Conservation (phyloP, 2,797 vertebrate species). For the Spinibarbus caldwelli region DNA sequence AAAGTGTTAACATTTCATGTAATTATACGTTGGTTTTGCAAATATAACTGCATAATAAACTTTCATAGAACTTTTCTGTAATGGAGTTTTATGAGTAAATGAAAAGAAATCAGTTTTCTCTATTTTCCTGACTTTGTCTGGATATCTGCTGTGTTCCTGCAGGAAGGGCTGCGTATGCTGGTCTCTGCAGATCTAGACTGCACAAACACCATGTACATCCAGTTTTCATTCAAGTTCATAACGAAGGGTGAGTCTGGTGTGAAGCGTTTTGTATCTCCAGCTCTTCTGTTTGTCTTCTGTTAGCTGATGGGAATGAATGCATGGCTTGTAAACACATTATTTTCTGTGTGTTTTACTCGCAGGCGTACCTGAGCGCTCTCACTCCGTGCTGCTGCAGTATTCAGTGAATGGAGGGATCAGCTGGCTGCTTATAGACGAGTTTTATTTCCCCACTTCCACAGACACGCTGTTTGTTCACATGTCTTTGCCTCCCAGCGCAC, state of each 20-base stretch:
- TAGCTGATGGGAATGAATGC: not conserved
- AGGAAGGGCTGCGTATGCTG: slow-evolving; percentile 96
- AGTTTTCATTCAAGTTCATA: slow-evolving; percentile 97
- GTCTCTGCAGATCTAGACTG: slow-evolving; percentile 95
- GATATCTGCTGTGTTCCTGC: slow-evolving; percentile 59
- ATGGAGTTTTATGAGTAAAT: not conserved
- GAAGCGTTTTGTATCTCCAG: not conserved
- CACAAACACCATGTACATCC: slow-evolving; percentile 90
- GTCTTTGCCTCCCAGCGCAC: slow-evolving; percentile 87
- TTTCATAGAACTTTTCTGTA: not conserved
- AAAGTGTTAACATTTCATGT: no score
- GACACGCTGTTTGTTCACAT: slow-evolving; percentile 94
- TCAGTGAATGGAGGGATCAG: slow-evolving; percentile 95
- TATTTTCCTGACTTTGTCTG: not conserved
- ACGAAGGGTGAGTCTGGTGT: slow-evolving; percentile 85
- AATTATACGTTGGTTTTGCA: no score
- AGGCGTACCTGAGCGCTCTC: slow-evolving; percentile 94
- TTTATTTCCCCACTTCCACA: slow-evolving; percentile 95
- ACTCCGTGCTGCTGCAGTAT: slow-evolving; percentile 94
- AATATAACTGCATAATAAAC: not conserved
- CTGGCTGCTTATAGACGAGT: slow-evolving; percentile 96
- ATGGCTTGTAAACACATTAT: not conserved
- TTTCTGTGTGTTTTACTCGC: not conserved
- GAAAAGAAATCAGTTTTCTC: not conserved
- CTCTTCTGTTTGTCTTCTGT: not conserved